Evolutionary conservation across 2,888 invertebrate genomes (phyloP).

Genomic region (Perizoma affinitatum): DNA sequence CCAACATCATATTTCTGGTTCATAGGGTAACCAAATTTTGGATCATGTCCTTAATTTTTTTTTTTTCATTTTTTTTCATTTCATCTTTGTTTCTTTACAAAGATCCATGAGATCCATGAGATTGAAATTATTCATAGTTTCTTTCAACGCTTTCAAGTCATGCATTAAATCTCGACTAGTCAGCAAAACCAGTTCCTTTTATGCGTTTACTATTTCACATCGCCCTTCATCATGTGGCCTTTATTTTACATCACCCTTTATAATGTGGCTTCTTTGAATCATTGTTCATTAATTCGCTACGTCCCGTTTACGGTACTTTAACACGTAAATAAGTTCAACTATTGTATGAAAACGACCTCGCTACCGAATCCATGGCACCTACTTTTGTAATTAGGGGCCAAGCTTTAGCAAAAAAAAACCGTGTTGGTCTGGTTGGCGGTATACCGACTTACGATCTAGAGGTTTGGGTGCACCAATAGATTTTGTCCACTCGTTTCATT

Average conservation of each 20-base stretch:
- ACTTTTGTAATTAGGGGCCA: not conserved
- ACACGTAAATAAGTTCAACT: constrained; percentile 6
- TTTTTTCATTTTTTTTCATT: too few species aligned
- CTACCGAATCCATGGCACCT: constrained; percentile 9
- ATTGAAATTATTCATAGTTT: not conserved
- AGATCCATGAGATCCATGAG: too few species aligned
- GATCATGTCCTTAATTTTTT: too few species aligned
- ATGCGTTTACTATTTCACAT: not conserved
- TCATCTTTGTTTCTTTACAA: too few species aligned
- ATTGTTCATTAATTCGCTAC: constrained; percentile 13
- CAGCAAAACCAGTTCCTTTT: constrained; percentile 14
- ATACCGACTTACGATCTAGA: too few species aligned
- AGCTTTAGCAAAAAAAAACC: constrained; percentile 39
- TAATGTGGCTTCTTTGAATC: constrained; percentile 3
- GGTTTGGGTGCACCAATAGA: too few species aligned
- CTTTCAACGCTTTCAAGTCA: constrained; percentile 8
- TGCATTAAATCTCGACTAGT: constrained; percentile 2
- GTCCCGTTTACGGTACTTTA: constrained; percentile 6
- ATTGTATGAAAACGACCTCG: constrained; percentile 1
- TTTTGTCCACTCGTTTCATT: too few species aligned
- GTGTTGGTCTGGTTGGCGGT: too few species aligned
- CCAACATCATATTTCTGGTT: too few species aligned
- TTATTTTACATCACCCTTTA: constrained; percentile 9
- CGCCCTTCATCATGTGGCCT: constrained; percentile 8
- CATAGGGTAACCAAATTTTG: too few species aligned